Conservation (phyloP, 2,888 invertebrate species). For the Seladonia tumulorum region DNA sequence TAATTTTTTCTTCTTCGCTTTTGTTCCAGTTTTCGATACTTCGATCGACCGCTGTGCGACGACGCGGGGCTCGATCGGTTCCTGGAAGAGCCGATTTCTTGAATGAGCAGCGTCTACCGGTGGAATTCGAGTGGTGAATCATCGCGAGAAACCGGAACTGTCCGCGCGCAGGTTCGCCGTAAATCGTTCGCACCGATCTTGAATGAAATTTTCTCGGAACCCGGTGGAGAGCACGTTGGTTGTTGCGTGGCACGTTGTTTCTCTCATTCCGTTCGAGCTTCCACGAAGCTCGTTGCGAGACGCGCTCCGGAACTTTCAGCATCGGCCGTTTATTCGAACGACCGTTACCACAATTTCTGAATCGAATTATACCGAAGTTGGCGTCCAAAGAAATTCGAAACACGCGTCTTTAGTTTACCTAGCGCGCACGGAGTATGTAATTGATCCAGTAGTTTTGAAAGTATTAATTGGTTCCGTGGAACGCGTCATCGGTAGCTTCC, state of each 20-base stretch:
- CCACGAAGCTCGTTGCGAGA: constrained; percentile 49
- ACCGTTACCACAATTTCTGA: neutral
- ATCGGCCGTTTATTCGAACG: neutral
- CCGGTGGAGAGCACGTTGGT: constrained; percentile 26
- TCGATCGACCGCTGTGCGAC: no score
- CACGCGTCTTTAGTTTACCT: neutral
- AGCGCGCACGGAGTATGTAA: no score
- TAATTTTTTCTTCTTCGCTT: no score
- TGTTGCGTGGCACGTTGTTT: constrained; percentile 36
- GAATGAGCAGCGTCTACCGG: constrained; percentile 17
- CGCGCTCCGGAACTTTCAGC: neutral
- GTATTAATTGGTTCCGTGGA: neutral
- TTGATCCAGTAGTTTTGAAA: no score
- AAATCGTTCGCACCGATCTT: constrained; percentile 49
- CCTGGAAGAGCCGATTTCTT: constrained; percentile 48
- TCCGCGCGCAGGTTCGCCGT: constrained; percentile 28
- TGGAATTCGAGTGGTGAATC: constrained; percentile 63
- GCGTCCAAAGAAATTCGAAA: neutral
- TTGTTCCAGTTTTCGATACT: no score
- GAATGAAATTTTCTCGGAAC: constrained; percentile 69
- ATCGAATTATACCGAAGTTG: neutral
- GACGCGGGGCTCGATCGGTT: constrained; percentile 22
- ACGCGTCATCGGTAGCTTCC: neutral
- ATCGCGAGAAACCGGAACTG: constrained; percentile 67
- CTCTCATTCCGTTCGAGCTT: constrained; percentile 50